Evolutionary conservation across 2,113 vertebrate species (phyloP).

Genomic region (Acinonyx jubatus): DNA sequence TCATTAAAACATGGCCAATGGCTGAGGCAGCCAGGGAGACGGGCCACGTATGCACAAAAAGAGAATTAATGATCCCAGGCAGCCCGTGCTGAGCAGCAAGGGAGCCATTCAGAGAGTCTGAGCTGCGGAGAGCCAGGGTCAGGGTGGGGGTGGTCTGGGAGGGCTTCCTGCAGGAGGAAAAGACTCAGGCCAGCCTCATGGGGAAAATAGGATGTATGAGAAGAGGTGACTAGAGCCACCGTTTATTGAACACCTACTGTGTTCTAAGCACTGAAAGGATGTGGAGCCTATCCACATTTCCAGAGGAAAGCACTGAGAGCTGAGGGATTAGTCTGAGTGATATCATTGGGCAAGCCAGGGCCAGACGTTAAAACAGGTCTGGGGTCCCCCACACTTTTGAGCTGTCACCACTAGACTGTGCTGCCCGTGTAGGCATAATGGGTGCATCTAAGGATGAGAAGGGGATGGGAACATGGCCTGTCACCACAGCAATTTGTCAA

Average conservation of each 20-base stretch:
- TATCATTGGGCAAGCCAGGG: not conserved
- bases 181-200: not conserved
- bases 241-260: not conserved
- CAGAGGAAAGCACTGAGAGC: not conserved
- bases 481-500: not conserved
- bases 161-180: constrained; percentile 28
- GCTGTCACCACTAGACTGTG: not conserved
- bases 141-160: not conserved
- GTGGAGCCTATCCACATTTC: not conserved
- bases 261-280: not conserved
- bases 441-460: not conserved
- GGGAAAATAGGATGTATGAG: not conserved
- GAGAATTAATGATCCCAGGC: not conserved
- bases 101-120: not conserved
- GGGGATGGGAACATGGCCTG: not conserved
- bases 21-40: constrained; percentile 26
- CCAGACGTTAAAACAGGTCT: not conserved
- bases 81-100: not conserved
- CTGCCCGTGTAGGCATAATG: not conserved
- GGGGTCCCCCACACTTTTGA: not conserved
- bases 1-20: constrained; percentile 53
- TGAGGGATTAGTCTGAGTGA: not conserved
- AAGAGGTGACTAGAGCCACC: not conserved
- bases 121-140: not conserved
- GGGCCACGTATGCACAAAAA: not conserved